Conservation (phyloP, 1,140 invertebrate genomes). For the Chymomyza costata region DNA sequence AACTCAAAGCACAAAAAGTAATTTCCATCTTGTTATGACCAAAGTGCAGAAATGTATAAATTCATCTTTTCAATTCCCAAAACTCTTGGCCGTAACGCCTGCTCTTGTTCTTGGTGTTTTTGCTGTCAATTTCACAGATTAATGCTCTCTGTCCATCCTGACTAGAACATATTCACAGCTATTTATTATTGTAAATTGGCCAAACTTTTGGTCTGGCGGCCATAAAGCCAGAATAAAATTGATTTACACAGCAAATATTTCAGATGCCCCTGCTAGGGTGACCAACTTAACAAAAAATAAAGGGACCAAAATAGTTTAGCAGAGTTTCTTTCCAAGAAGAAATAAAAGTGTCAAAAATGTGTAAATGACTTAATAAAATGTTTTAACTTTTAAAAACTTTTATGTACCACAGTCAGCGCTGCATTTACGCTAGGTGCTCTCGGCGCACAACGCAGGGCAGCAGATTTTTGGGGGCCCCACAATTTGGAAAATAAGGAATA, state of each 20-base stretch:
- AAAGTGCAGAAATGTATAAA: constrained; percentile 46
- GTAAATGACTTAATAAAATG: no score
- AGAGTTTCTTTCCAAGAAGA: no score
- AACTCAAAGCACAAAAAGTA: constrained; percentile 55
- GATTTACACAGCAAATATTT: constrained; percentile 52
- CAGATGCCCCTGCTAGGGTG: no score
- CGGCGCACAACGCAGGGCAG: no score
- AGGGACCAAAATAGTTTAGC: no score
- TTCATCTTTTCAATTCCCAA: constrained; percentile 49
- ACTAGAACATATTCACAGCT: constrained; percentile 30
- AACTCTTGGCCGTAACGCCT: constrained; percentile 2
- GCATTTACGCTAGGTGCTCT: no score
- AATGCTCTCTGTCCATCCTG: constrained; percentile 38
- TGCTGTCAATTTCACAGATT: constrained; percentile 68
- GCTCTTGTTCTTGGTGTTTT: constrained; percentile 7
- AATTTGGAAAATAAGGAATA: no score
- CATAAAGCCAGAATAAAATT: constrained; percentile 54
- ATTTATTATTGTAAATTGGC: constrained; percentile 67
- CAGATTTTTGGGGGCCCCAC: no score
- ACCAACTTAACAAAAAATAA: no score
- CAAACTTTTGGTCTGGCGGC: constrained; percentile 42
- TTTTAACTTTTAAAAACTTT: no score
- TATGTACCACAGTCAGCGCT: no score
- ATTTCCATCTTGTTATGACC: constrained; percentile 44
- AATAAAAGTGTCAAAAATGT: no score